Conservation (phyloP, 2,113 vertebrate genomes). For the Syngnathus scovelli region DNA sequence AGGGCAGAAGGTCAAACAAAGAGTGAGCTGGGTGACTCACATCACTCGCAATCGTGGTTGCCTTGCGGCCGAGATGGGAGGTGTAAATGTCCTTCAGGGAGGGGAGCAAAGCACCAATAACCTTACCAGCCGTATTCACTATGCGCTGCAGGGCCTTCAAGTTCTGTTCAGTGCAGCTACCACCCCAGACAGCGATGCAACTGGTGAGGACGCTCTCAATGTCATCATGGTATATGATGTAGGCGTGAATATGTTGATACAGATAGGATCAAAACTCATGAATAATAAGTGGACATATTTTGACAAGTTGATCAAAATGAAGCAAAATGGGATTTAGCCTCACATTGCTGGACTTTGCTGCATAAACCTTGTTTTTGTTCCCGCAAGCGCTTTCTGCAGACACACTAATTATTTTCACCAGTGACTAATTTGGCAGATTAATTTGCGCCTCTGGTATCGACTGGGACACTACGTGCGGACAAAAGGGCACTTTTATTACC, state of each 20-base stretch:
- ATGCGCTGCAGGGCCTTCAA: no score
- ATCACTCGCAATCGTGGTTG: no score
- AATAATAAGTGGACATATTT: background rate
- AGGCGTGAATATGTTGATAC: background rate
- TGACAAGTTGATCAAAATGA: background rate
- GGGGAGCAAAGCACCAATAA: no score
- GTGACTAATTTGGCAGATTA: constrained; percentile 48
- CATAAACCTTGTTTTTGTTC: background rate
- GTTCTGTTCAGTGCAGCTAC: no score
- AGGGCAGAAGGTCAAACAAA: no score
- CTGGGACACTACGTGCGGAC: constrained; percentile 33
- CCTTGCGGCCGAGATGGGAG: no score
- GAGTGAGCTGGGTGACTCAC: no score
- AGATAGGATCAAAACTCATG: background rate
- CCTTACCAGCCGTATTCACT: no score
- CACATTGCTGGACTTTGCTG: background rate
- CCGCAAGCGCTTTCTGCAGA: background rate
- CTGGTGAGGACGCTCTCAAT: no score
- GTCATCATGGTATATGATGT: background rate
- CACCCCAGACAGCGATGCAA: no score
- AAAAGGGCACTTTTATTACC: constrained; percentile 60
- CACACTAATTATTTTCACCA: constrained; percentile 31
- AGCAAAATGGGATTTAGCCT: no score
- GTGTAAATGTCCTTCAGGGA: no score
- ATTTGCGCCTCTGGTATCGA: constrained; percentile 47